These are phyloP conservation scores for Zeugodacus cucurbitae DNA, from an alignment of 1,140 invertebrate genomes.

Conservation along the genomic window DNA sequence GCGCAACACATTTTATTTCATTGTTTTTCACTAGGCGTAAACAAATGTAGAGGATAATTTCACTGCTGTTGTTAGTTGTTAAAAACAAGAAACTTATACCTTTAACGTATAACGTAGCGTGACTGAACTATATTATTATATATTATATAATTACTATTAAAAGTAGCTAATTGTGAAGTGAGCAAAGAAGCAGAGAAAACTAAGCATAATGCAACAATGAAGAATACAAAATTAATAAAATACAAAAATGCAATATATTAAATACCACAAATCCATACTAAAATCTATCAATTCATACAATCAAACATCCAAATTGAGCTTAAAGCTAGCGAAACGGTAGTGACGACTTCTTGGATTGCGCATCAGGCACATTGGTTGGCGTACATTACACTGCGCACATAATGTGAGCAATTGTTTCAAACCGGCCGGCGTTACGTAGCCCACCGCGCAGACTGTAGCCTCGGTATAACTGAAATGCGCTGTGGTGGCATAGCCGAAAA, in stretches of 20 bases:
- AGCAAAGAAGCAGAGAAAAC: background rate
- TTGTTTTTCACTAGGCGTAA: too few species aligned
- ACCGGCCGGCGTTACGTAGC: constrained; percentile 74
- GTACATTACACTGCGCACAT: constrained; percentile 43
- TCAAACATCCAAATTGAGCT: constrained; percentile 18
- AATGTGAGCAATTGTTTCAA: constrained; percentile 66
- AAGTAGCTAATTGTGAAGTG: constrained; percentile 20
- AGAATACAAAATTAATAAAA: constrained; percentile 13
- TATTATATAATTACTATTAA: background rate
- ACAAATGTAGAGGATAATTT: background rate
- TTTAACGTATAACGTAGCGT: constrained; percentile 4
- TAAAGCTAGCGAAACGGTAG: constrained; percentile 65
- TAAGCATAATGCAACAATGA: background rate
- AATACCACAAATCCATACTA: background rate
- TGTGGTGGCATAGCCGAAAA: constrained; percentile 78
- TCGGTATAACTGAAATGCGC: constrained; percentile 78
- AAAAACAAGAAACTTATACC: background rate
- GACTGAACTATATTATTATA: constrained; percentile 32
- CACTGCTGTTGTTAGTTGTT: constrained; percentile 21
- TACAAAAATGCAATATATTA: background rate
- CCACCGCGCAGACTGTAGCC: constrained; percentile 73
- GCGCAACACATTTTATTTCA: background rate
- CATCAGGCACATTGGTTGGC: constrained; percentile 64
- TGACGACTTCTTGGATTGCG: constrained; percentile 68
- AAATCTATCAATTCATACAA: background rate